Evolutionary conservation across 2,113 vertebrate genomes (phyloP).

Genomic region (Lanius collurio): DNA sequence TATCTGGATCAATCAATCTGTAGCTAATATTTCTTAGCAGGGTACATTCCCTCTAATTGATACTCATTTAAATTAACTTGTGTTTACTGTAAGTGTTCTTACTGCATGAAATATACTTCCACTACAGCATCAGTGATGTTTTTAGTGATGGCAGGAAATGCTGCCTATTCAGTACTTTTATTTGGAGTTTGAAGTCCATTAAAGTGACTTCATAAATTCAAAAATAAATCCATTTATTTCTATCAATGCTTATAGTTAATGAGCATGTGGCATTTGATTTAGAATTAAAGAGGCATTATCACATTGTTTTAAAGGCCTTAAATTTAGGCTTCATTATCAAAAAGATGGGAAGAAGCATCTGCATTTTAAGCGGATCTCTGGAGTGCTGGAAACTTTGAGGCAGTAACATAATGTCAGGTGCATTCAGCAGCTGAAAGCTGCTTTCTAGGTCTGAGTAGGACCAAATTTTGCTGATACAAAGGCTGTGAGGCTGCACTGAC

Average conservation of each 20-base stretch:
- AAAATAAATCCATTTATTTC: slow-evolving; percentile 43
- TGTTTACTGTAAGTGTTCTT: slow-evolving; percentile 56
- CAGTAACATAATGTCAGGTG: not conserved
- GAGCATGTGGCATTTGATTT: slow-evolving; percentile 21
- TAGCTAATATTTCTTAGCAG: slow-evolving; percentile 5
- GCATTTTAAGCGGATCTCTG: not conserved
- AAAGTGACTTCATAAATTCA: slow-evolving; percentile 44
- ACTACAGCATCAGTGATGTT: not conserved
- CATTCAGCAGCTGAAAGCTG: not conserved
- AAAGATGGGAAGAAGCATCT: not conserved
- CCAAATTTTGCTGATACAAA: not conserved
- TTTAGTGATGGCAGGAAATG: slow-evolving; percentile 20
- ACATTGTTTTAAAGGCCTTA: slow-evolving; percentile 29
- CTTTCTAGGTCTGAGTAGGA: not conserved
- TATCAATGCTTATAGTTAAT: slow-evolving; percentile 25
- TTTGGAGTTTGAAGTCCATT: slow-evolving; percentile 51
- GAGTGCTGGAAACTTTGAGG: not conserved
- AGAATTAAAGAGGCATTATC: slow-evolving; percentile 42
- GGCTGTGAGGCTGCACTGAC: not conserved
- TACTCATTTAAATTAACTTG: slow-evolving; percentile 45
- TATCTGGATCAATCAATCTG: slow-evolving; percentile 1
- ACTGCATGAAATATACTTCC: slow-evolving; percentile 7
- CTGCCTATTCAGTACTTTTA: slow-evolving; percentile 25
- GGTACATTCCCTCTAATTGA: slow-evolving; percentile 31
- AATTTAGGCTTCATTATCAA: slow-evolving; percentile 5